Percentiles rank a stretch among this genome's conserved stretches.
phyloP scores from a whole-genome alignment of 53 echinoderm and acorn worm species.

The Echinometra lucunter region DNA sequence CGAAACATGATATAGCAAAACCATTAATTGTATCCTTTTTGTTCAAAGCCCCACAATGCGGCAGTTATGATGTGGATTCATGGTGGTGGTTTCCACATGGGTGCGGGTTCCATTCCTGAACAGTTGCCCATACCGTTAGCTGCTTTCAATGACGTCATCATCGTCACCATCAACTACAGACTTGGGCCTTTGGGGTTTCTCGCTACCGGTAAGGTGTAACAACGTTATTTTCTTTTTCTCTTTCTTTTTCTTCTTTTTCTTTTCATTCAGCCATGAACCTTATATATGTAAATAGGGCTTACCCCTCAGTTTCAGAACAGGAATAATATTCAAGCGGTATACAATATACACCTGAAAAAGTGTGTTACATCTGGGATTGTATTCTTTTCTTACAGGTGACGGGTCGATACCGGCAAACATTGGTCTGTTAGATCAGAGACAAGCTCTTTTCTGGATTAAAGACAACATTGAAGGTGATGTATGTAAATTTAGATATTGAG shows the following conservation, averaged over 20 bases:
- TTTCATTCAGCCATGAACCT: too few species aligned
- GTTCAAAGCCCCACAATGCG: constrained; percentile 59
- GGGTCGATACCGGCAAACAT: constrained; percentile 72
- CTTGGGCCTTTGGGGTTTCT: constrained; percentile 77
- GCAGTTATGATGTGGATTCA: constrained; percentile 81
- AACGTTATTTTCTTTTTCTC: too few species aligned
- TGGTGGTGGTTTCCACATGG: constrained; percentile 71
- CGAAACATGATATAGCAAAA: too few species aligned
- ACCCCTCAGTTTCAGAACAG: too few species aligned
- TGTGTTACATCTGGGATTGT: neutral
- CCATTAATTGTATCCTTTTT: too few species aligned
- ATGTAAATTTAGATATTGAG: too few species aligned
- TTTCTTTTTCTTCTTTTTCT: too few species aligned
- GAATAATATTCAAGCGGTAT: too few species aligned
- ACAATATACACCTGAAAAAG: too few species aligned
- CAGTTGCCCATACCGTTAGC: constrained; percentile 55
- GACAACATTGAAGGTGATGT: constrained; percentile 43
- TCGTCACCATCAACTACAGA: constrained; percentile 79
- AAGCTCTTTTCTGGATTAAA: constrained; percentile 59
- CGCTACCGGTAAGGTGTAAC: constrained; percentile 77
- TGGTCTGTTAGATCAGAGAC: constrained; percentile 77
- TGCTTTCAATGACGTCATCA: constrained; percentile 77
- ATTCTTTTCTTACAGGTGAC: constrained; percentile 56
- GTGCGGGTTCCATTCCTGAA: constrained; percentile 58
- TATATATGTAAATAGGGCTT: too few species aligned